These are phyloP conservation scores for Ranitomeya variabilis DNA, from an alignment of 2,113 vertebrate species.

Conservation along the genomic window DNA sequence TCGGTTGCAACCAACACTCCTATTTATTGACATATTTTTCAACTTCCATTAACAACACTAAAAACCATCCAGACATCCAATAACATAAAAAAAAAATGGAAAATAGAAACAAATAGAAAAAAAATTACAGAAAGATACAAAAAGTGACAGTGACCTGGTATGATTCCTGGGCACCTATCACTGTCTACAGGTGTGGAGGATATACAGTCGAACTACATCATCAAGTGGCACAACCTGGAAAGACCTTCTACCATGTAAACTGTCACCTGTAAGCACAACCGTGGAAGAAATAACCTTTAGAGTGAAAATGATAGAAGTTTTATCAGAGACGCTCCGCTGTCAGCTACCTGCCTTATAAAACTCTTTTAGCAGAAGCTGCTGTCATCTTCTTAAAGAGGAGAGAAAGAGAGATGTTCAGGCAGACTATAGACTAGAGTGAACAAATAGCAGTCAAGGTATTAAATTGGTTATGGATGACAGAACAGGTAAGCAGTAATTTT, in stretches of 20 bases:
- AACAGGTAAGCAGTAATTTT: conserved; percentile 5
- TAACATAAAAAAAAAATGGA: background rate
- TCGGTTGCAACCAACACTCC: background rate
- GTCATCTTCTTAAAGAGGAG: conserved; percentile 36
- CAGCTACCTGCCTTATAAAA: conserved; percentile 50
- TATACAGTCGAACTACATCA: conserved; percentile 23
- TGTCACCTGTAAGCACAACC: conserved; percentile 22
- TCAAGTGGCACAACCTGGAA: conserved; percentile 1
- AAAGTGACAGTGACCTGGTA: conserved; percentile 13
- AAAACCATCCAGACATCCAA: conserved; percentile 18
- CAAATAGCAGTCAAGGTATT: conserved; percentile 26
- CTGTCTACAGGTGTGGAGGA: conserved; percentile 21
- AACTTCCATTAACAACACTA: conserved; percentile 31
- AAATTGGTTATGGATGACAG: conserved; percentile 26
- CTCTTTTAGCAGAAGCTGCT: conserved; percentile 31
- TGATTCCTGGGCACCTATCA: conserved; percentile 26
- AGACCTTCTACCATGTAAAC: conserved; percentile 32
- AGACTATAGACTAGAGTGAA: conserved; percentile 25
- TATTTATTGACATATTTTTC: conserved; percentile 34
- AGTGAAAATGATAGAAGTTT: conserved; percentile 35
- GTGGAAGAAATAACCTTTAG: conserved; percentile 46
- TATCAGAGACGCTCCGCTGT: conserved; percentile 41
- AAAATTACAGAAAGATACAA: background rate
- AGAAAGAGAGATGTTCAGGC: conserved; percentile 1
- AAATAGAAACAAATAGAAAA: too few relatives aligned